These are phyloP conservation scores for Malachius bipustulatus DNA, from an alignment of 2,888 invertebrate genomes.

Conservation along the genomic window DNA sequence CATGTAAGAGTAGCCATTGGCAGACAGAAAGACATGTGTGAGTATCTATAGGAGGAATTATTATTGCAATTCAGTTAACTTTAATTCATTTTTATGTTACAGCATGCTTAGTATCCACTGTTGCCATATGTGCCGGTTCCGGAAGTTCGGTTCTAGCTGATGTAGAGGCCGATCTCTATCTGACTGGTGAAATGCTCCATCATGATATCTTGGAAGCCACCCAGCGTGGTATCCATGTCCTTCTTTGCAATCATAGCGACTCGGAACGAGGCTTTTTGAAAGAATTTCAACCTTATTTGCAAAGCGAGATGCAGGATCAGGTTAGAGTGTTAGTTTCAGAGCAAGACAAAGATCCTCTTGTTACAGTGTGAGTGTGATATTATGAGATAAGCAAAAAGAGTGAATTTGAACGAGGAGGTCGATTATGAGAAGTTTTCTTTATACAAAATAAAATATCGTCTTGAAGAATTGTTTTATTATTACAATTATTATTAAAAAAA, in stretches of 20 bases:
- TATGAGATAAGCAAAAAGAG: too few relatives aligned
- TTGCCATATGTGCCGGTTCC: constrained; percentile 86
- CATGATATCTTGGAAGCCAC: constrained; percentile 83
- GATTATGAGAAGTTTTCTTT: too few relatives aligned
- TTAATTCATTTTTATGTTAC: constrained; percentile 28
- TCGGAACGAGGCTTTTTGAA: constrained; percentile 81
- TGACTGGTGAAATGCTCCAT: constrained; percentile 92
- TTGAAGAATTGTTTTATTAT: too few relatives aligned
- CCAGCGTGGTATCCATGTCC: constrained; percentile 71
- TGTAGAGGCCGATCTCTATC: constrained; percentile 61
- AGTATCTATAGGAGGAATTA: too few relatives aligned
- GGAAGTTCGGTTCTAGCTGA: constrained; percentile 67
- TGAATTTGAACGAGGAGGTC: too few relatives aligned
- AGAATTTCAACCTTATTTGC: constrained; percentile 40
- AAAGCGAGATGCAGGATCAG: constrained; percentile 30
- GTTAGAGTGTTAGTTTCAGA: constrained; percentile 57
- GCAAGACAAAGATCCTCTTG: constrained; percentile 66
- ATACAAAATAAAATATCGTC: too few relatives aligned
- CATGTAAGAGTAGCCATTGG: constrained; percentile 65
- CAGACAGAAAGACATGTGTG: constrained; percentile 27
- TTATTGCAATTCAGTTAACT: too few relatives aligned
- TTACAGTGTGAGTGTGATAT: constrained; percentile 54
- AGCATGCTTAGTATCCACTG: constrained; percentile 43
- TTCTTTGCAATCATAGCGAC: constrained; percentile 87
- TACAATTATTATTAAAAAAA: too few relatives aligned